Conservation (phyloP, 2,888 invertebrate genomes). For the Ophraella communa region DNA sequence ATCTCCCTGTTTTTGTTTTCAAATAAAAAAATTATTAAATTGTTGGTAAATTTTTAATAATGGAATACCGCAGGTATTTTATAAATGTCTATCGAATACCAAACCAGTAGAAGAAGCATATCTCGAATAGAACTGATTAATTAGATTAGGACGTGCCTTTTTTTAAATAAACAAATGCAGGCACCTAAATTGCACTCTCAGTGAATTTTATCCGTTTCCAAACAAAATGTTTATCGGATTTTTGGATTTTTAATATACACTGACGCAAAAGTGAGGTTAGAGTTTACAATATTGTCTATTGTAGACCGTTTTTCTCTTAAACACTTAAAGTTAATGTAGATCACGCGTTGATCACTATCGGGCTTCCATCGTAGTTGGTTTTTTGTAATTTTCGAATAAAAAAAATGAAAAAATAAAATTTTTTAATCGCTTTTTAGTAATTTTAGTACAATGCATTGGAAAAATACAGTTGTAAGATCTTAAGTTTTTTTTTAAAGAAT, state of each 20-base stretch:
- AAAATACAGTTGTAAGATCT: background rate
- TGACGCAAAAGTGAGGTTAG: too few relatives aligned
- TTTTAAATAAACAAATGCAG: conserved; percentile 27
- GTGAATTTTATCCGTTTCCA: background rate
- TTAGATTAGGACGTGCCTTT: conserved; percentile 51
- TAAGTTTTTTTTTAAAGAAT: background rate
- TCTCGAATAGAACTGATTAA: conserved; percentile 40
- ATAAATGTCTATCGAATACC: too few relatives aligned
- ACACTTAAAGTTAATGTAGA: conserved; percentile 30
- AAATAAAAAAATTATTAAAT: conserved; percentile 18
- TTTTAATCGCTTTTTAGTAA: conserved; percentile 27
- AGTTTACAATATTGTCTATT: too few relatives aligned
- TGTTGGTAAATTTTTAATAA: conserved; percentile 26
- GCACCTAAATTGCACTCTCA: conserved; percentile 35
- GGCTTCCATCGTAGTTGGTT: conserved; percentile 51
- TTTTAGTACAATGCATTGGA: conserved; percentile 25
- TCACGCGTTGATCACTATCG: conserved; percentile 53
- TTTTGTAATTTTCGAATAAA: conserved; percentile 42
- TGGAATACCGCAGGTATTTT: too few relatives aligned
- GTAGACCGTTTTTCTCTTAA: too few relatives aligned
- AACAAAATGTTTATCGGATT: too few relatives aligned
- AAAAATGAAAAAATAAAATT: conserved; percentile 25
- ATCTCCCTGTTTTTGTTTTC: conserved; percentile 52
- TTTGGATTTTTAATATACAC: too few relatives aligned
- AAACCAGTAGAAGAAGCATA: conserved; percentile 50